A percentile compares a stretch with the other conserved stretches of the same genome.
Evolutionary conservation across 2,113 vertebrate species (phyloP).

Genomic region (Oriolus oriolus): DNA sequence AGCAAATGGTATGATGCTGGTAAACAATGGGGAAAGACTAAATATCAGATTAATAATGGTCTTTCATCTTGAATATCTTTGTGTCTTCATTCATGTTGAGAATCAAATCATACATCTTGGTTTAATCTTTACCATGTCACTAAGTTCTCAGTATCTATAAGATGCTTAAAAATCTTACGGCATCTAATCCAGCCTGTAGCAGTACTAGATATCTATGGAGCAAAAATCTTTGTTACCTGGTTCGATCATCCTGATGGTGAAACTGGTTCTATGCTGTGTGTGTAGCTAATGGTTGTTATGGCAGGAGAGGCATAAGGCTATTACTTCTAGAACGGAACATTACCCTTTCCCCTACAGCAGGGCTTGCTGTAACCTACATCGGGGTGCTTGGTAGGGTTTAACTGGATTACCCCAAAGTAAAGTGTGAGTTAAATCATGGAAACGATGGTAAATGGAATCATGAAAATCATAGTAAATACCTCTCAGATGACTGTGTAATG

Average conservation of each 20-base stretch:
- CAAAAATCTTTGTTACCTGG: background rate
- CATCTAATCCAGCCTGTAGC: background rate
- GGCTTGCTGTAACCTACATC: background rate
- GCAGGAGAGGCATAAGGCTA: background rate
- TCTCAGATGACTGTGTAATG: background rate
- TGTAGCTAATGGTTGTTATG: background rate
- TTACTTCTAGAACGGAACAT: background rate
- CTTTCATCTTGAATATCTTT: background rate
- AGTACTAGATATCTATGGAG: background rate
- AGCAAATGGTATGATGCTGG: background rate
- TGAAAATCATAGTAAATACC: background rate
- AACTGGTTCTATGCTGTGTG: background rate
- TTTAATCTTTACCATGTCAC: background rate
- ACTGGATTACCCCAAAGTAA: background rate
- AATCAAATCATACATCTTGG: background rate
- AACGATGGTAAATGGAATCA: background rate
- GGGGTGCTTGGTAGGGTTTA: background rate
- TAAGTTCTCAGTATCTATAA: background rate
- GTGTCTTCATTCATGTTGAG: background rate
- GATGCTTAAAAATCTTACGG: background rate
- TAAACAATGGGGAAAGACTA: background rate
- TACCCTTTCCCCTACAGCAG: background rate
- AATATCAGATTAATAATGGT: background rate
- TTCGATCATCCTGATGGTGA: background rate
- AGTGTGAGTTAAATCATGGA: background rate